These are phyloP conservation scores for Saturnia pavonia DNA, from an alignment of 2,888 invertebrate species.

Conservation along the genomic window DNA sequence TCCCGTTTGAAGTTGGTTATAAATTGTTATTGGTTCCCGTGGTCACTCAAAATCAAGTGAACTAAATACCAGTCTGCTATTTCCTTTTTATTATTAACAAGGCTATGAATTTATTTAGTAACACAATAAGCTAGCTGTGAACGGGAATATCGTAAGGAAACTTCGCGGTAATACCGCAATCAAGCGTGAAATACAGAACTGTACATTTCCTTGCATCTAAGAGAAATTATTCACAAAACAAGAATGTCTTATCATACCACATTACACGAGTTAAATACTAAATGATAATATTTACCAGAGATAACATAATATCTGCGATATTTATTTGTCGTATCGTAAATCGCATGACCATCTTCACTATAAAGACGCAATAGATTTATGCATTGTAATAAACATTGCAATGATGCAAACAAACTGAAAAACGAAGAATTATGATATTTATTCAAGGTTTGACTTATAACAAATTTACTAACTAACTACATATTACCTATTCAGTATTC, in stretches of 20 bases:
- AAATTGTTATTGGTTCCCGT: too few relatives aligned
- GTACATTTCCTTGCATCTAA: neutral
- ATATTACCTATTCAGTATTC: constrained; percentile 52
- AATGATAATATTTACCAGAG: neutral
- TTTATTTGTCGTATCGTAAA: neutral
- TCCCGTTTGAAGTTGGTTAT: too few relatives aligned
- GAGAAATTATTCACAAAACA: neutral
- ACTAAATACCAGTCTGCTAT: too few relatives aligned
- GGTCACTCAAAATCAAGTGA: too few relatives aligned
- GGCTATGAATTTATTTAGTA: neutral
- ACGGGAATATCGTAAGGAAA: neutral
- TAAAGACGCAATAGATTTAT: neutral
- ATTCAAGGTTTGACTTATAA: constrained; percentile 33
- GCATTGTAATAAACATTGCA: neutral
- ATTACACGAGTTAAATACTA: neutral
- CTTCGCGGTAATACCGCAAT: neutral
- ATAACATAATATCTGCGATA: neutral
- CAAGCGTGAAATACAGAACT: neutral
- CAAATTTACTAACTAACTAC: constrained; percentile 46
- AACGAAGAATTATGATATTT: constrained; percentile 10
- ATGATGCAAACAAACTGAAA: neutral
- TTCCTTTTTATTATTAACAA: too few relatives aligned
- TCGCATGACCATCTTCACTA: neutral
- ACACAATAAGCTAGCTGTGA: neutral
- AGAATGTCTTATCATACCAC: neutral